A percentile compares a stretch with the other conserved stretches of the same genome.
phyloP scores from a whole-genome alignment of 2,113 vertebrate species.

The Tyto alba region DNA sequence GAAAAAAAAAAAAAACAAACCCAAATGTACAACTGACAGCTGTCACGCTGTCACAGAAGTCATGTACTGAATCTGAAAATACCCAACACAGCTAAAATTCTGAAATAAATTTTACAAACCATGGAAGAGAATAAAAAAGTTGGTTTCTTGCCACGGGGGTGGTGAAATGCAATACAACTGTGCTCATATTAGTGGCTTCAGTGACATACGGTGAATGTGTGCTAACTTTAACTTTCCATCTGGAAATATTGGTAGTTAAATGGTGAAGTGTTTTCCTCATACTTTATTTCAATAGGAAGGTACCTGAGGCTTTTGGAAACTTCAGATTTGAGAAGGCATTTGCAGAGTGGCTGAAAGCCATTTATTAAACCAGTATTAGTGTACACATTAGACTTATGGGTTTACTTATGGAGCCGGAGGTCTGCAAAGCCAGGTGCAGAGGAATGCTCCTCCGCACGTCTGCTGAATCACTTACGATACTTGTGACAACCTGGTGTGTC shows the following conservation, averaged over 20 bases:
- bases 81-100: not conserved
- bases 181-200: not conserved
- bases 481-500: not conserved
- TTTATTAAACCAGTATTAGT: not conserved
- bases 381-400: accelerated
- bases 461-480: accelerated
- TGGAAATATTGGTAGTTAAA: not conserved
- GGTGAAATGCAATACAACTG: not conserved
- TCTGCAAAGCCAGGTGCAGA: not conserved
- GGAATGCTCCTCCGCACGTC: not conserved
- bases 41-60: not conserved
- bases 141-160: not conserved
- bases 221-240: not conserved
- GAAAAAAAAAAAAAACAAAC: too few relatives aligned
- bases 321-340: not conserved
- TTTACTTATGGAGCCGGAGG: not conserved
- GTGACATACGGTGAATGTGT: not conserved
- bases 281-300: not conserved
- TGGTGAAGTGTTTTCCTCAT: not conserved
- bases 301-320: not conserved
- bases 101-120: not conserved
- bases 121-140: not conserved
- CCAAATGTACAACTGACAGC: not conserved
- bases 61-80: not conserved
- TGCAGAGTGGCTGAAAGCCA: not conserved